phyloP scores from a whole-genome alignment of 1,140 invertebrate species.

The Heliconius melpomene region DNA sequence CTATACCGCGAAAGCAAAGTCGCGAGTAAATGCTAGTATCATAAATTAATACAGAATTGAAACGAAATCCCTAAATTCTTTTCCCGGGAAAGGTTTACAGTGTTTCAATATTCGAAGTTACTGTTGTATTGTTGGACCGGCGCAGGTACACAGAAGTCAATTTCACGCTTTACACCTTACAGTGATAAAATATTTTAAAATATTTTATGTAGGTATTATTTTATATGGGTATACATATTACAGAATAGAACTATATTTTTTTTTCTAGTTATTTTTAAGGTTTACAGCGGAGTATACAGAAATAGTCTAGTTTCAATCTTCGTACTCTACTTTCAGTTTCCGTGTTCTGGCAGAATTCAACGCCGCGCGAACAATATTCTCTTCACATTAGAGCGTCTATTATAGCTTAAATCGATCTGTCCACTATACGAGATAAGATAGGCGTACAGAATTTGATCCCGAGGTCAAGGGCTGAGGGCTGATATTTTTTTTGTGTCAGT shows the following conservation, averaged over 20 bases:
- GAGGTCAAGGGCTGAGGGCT: neutral
- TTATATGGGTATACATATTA: neutral
- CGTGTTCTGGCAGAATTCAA: too few species aligned
- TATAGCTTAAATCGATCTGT: neutral
- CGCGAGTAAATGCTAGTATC: neutral
- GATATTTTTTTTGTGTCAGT: neutral
- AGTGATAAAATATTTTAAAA: neutral
- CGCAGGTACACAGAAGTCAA: neutral
- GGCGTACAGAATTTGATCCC: slow-evolving; percentile 1
- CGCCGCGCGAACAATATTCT: neutral
- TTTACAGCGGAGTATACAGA: too few species aligned
- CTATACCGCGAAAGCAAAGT: too few species aligned
- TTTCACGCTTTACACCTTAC: neutral
- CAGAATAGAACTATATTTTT: too few species aligned
- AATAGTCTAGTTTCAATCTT: too few species aligned
- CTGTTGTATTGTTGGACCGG: neutral
- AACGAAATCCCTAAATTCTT: neutral
- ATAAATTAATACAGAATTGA: neutral
- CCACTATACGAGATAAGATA: neutral
- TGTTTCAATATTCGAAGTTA: neutral
- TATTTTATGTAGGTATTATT: neutral
- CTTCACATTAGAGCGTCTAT: neutral
- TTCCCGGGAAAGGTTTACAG: neutral
- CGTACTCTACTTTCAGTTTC: too few species aligned
- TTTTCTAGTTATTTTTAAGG: too few species aligned